Conservation (phyloP, 2,888 invertebrate species). For the Synanthedon andrenaeformis region DNA sequence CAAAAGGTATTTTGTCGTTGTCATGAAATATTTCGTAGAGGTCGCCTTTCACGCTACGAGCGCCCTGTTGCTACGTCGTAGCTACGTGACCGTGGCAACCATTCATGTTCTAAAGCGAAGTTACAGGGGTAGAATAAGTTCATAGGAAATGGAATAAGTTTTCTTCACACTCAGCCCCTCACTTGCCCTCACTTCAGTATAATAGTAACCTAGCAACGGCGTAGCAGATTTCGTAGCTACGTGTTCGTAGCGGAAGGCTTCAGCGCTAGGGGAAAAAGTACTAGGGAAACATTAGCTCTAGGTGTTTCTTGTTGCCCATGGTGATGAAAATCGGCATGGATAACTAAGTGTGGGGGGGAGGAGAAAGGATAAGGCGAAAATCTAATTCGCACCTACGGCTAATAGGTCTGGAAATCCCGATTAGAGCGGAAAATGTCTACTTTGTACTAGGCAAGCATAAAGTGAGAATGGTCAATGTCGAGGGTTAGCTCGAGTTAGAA, state of each 20-base stretch:
- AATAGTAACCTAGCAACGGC: not conserved
- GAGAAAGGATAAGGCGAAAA: conserved; percentile 32
- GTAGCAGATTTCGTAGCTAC: not conserved
- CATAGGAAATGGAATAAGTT: not conserved
- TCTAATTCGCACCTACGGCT: conserved; percentile 46
- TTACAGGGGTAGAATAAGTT: not conserved
- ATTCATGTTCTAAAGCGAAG: not conserved
- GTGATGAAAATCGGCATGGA: conserved; percentile 16
- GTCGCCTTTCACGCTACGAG: not conserved
- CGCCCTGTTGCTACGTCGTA: not conserved
- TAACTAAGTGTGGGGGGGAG: conserved; percentile 12
- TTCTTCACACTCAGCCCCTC: no score
- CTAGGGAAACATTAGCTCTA: conserved; percentile 29
- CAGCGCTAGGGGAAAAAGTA: conserved; percentile 30
- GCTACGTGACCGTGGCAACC: not conserved
- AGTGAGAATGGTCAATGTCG: conserved; percentile 8
- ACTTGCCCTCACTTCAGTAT: no score
- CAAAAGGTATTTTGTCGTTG: not conserved
- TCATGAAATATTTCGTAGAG: not conserved
- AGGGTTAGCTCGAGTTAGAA: conserved; percentile 18
- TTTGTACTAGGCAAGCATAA: conserved; percentile 47
- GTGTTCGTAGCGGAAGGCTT: conserved; percentile 15
- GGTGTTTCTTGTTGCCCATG: conserved; percentile 6
- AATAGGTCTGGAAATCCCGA: conserved; percentile 63
- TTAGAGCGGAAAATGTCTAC: conserved; percentile 70